These are phyloP conservation scores for Lochmaea capreae DNA, from an alignment of 2,888 invertebrate genomes.

Conservation along the genomic window DNA sequence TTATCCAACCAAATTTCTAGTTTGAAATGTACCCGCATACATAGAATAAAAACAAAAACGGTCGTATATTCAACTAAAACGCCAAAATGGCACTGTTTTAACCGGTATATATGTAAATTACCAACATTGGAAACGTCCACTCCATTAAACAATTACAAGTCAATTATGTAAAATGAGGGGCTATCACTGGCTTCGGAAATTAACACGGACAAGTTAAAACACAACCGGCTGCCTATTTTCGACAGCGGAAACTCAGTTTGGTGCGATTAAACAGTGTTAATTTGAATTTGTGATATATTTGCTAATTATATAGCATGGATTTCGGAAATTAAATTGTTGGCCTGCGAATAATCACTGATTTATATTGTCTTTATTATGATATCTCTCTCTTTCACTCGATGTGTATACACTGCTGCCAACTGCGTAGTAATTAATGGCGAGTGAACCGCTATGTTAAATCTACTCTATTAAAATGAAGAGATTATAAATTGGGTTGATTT, in stretches of 20 bases:
- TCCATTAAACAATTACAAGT: conserved; percentile 66
- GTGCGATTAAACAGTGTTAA: conserved; percentile 60
- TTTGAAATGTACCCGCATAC: conserved; percentile 12
- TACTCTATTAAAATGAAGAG: conserved; percentile 34
- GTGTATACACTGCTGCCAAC: conserved; percentile 40
- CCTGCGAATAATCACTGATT: conserved; percentile 58
- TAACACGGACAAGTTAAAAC: conserved; percentile 65
- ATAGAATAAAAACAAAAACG: conserved; percentile 6
- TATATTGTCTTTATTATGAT: conserved; percentile 52
- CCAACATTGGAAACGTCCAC: conserved; percentile 63
- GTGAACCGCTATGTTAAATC: conserved; percentile 34
- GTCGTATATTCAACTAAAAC: conserved; percentile 43
- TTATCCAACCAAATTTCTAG: conserved; percentile 7
- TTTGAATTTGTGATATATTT: conserved; percentile 65
- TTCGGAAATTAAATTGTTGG: conserved; percentile 63
- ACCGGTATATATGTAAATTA: conserved; percentile 64
- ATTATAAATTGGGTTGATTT: conserved; percentile 35
- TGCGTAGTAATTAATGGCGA: conserved; percentile 45
- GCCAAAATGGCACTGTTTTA: conserved; percentile 52
- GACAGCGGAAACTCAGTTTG: conserved; percentile 55
- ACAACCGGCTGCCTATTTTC: conserved; percentile 53
- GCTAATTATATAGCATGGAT: conserved; percentile 61
- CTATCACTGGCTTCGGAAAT: conserved; percentile 65
- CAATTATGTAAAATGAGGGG: conserved; percentile 65
- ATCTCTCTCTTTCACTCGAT: conserved; percentile 20